phyloP scores from a whole-genome alignment of 2,797 vertebrate species.

The Cossypha caffra region DNA sequence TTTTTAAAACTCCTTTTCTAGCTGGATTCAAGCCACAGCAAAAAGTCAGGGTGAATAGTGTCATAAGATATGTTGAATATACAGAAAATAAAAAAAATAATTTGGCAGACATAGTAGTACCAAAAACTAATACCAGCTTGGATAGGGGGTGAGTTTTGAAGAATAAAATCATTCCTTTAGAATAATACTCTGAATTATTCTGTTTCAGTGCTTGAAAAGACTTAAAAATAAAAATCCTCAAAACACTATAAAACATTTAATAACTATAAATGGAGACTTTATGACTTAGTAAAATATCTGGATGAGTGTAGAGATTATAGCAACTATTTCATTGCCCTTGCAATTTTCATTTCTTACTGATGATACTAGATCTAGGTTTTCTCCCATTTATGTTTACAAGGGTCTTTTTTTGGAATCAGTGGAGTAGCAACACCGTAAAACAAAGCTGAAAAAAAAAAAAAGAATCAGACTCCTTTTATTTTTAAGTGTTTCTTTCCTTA shows the following conservation, averaged over 20 bases:
- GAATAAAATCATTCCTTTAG: conserved; percentile 12
- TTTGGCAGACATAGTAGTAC: conserved; percentile 57
- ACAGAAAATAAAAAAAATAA: conserved; percentile 59
- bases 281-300: not conserved
- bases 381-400: not conserved
- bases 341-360: conserved; percentile 12
- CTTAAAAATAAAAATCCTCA: not conserved
- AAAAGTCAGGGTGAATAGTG: conserved; percentile 59
- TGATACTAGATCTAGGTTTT: not conserved
- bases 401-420: not conserved
- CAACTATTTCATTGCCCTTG: not conserved
- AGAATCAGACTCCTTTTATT: not conserved
- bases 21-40: conserved; percentile 59
- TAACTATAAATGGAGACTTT: conserved; percentile 3
- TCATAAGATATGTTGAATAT: conserved; percentile 26
- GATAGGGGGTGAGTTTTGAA: conserved; percentile 23
- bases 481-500: not conserved
- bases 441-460: not conserved
- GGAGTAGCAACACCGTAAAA: not conserved
- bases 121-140: conserved; percentile 54
- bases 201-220: conserved; percentile 20
- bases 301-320: not conserved
- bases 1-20: conserved; percentile 66
- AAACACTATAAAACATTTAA: conserved; percentile 18
- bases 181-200: not conserved